These are phyloP conservation scores for Lamprologus ornatipinnis DNA, from an alignment of 2,113 vertebrate genomes.

Conservation along the genomic window DNA sequence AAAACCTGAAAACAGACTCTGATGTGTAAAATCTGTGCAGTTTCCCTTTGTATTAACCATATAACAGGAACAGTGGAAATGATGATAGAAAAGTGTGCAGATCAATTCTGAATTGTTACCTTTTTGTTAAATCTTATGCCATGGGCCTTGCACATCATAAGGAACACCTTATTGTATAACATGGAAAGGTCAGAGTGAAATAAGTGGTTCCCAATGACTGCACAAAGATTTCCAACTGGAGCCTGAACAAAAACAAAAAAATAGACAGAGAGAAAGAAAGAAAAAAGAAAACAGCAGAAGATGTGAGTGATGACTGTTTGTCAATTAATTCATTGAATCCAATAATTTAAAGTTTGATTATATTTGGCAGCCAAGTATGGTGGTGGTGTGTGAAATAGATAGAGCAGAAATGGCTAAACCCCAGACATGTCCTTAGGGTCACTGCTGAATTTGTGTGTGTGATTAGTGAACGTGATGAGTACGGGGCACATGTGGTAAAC, in stretches of 20 bases:
- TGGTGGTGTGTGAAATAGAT: background rate
- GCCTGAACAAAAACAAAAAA: background rate
- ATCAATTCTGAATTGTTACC: constrained; percentile 62
- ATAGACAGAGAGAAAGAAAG: background rate
- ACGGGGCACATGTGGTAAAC: constrained; percentile 41
- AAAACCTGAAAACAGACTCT: background rate
- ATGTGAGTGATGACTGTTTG: background rate
- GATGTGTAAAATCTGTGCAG: background rate
- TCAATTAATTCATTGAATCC: background rate
- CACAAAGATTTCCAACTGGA: constrained; percentile 45
- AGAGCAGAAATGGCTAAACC: background rate
- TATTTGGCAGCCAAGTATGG: background rate
- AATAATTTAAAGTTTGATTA: background rate
- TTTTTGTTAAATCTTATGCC: constrained; percentile 80
- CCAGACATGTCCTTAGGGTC: constrained; percentile 38
- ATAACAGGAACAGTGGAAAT: background rate
- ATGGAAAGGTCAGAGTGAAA: constrained; percentile 76
- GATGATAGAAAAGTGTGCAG: background rate
- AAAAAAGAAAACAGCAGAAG: background rate
- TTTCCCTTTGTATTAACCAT: background rate
- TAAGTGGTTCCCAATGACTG: constrained; percentile 73
- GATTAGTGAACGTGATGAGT: constrained; percentile 48
- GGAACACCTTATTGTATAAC: constrained; percentile 74
- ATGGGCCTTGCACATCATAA: constrained; percentile 75
- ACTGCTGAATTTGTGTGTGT: constrained; percentile 33